Conservation (phyloP, 1,140 invertebrate species). For the Aporrectodea caliginosa region DNA sequence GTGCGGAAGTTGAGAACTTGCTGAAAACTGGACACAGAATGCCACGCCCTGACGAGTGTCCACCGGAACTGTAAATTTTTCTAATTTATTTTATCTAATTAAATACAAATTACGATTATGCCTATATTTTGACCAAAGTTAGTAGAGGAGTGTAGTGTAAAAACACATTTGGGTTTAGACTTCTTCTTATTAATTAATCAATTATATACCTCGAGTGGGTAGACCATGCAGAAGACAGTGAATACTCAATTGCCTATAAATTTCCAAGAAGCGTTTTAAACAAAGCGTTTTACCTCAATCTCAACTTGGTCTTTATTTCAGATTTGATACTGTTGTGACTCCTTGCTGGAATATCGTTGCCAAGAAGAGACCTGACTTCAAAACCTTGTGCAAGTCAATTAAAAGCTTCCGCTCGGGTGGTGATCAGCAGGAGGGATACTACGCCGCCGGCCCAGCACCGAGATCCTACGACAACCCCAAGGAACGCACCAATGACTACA, state of each 20-base stretch:
- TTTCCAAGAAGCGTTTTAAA: too few relatives aligned
- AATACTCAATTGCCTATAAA: too few relatives aligned
- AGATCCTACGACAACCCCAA: neutral
- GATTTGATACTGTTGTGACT: neutral
- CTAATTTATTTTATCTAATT: too few relatives aligned
- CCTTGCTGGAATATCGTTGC: neutral
- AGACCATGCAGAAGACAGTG: too few relatives aligned
- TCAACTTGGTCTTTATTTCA: too few relatives aligned
- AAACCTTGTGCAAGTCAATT: neutral
- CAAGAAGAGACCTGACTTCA: neutral
- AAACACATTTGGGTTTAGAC: too few relatives aligned
- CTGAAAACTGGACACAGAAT: slow-evolving; percentile 3
- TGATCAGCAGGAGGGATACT: neutral
- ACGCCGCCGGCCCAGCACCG: neutral
- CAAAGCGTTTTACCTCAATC: too few relatives aligned
- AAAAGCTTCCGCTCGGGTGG: neutral
- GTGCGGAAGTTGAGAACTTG: neutral
- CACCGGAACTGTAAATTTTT: neutral
- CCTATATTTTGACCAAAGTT: too few relatives aligned
- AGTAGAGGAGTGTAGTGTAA: too few relatives aligned
- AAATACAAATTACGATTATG: too few relatives aligned
- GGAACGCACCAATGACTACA: slow-evolving; percentile 1
- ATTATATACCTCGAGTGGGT: too few relatives aligned
- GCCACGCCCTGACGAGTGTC: slow-evolving; percentile 3
- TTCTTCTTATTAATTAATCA: too few relatives aligned